Conservation (phyloP, 2,113 vertebrate species). For the Bombycilla garrulus region DNA sequence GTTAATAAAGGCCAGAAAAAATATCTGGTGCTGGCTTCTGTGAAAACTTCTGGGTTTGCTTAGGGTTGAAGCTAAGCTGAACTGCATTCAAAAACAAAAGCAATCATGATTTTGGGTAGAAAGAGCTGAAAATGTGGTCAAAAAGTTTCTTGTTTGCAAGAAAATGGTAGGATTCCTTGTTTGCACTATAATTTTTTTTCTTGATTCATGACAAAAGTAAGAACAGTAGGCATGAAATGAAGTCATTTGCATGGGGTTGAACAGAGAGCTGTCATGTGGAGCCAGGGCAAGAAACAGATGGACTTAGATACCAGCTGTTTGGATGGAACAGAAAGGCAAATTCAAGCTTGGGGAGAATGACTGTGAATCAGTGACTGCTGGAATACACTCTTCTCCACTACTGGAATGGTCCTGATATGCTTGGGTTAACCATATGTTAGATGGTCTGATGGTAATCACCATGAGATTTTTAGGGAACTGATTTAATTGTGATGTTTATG, state of each 20-base stretch:
- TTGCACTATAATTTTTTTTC: not conserved
- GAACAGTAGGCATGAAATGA: not conserved
- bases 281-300: not conserved
- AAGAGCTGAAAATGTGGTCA: not conserved
- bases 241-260: not conserved
- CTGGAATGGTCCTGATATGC: not conserved
- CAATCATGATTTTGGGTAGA: not conserved
- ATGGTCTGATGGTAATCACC: not conserved
- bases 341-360: not conserved
- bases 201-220: not conserved
- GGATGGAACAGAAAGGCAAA: not conserved
- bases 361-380: not conserved
- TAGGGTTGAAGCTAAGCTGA: not conserved
- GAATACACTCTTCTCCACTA: not conserved
- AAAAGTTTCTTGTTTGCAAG: not conserved
- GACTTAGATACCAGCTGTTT: not conserved
- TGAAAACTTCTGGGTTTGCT: not conserved
- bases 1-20: not conserved
- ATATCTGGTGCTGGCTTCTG: fast-evolving
- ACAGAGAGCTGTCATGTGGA: not conserved
- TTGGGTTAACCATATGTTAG: not conserved
- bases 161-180: not conserved
- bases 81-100: not conserved
- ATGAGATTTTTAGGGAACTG: not conserved
- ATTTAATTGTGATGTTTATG: not conserved